Percentiles rank a stretch among this genome's conserved stretches.
Conservation (phyloP, 2,888 invertebrate genomes). For the Catocala sponsa region DNA sequence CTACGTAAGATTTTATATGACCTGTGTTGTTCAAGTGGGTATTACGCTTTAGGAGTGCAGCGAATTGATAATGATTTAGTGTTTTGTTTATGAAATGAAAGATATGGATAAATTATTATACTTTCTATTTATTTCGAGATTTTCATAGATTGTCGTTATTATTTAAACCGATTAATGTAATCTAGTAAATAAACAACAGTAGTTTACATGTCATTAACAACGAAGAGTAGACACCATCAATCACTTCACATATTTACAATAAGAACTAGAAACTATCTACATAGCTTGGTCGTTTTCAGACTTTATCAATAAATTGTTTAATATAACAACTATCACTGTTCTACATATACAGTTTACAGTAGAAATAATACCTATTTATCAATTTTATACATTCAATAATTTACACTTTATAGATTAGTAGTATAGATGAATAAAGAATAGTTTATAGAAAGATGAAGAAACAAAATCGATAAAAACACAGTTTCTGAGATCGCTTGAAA, state of each 20-base stretch:
- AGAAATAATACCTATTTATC: slow-evolving; percentile 49
- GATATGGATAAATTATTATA: slow-evolving; percentile 61
- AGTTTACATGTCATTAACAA: slow-evolving; percentile 75
- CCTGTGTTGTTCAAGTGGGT: background rate
- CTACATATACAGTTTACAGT: slow-evolving; percentile 52
- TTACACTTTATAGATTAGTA: slow-evolving; percentile 55
- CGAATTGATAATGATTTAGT: no score
- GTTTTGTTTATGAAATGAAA: slow-evolving; percentile 57
- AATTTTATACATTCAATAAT: slow-evolving; percentile 50
- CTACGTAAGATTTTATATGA: background rate
- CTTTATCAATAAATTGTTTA: slow-evolving; percentile 74
- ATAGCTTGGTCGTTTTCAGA: slow-evolving; percentile 87
- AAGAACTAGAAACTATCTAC: slow-evolving; percentile 77
- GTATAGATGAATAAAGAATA: slow-evolving; percentile 32
- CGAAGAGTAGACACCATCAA: slow-evolving; percentile 73
- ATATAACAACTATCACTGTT: slow-evolving; percentile 67
- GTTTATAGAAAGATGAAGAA: slow-evolving; percentile 21
- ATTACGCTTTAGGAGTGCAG: background rate
- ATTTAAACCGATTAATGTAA: slow-evolving; percentile 63
- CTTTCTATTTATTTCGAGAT: slow-evolving; percentile 81
- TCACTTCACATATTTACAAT: slow-evolving; percentile 76
- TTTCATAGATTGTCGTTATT: slow-evolving; percentile 72
- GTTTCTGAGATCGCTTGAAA: slow-evolving; percentile 56
- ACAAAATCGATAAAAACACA: slow-evolving; percentile 51
- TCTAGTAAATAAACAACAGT: slow-evolving; percentile 82